These are phyloP conservation scores for Paradoxurus hermaphroditus DNA, from an alignment of 2,113 vertebrate species.

Conservation along the genomic window DNA sequence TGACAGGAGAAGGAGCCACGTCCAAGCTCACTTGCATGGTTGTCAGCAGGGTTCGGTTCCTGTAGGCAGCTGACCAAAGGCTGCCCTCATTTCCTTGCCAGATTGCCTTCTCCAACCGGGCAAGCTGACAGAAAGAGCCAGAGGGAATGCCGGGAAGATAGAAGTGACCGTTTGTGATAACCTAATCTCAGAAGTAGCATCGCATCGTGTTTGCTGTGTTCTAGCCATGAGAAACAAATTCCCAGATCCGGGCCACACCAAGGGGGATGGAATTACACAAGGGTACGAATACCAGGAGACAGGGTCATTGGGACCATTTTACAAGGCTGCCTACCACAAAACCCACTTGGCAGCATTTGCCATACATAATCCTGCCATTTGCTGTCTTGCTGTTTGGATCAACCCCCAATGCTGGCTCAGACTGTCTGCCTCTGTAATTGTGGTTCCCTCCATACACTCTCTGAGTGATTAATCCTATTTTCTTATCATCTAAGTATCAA, in stretches of 20 bases:
- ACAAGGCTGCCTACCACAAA: background rate
- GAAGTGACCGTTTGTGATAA: background rate
- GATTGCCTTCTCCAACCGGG: background rate
- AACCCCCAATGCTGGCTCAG: background rate
- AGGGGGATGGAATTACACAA: background rate
- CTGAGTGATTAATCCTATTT: background rate
- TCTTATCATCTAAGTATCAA: background rate
- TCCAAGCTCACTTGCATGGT: background rate
- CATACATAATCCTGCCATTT: background rate
- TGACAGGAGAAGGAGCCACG: background rate
- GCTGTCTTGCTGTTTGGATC: background rate
- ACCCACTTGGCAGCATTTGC: background rate
- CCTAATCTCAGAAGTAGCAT: background rate
- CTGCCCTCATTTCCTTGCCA: background rate
- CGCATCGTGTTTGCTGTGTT: background rate
- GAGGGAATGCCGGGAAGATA: background rate
- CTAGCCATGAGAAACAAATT: background rate
- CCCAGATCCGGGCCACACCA: background rate
- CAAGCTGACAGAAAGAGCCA: background rate
- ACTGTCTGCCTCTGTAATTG: background rate
- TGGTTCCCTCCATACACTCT: background rate
- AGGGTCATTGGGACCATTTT: background rate
- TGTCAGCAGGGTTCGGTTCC: background rate
- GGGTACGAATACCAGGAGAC: too few relatives aligned
- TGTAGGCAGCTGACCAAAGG: background rate